phyloP scores from a whole-genome alignment of 53 echinoderm and acorn worm genomes.

The Pentamera pediparva region DNA sequence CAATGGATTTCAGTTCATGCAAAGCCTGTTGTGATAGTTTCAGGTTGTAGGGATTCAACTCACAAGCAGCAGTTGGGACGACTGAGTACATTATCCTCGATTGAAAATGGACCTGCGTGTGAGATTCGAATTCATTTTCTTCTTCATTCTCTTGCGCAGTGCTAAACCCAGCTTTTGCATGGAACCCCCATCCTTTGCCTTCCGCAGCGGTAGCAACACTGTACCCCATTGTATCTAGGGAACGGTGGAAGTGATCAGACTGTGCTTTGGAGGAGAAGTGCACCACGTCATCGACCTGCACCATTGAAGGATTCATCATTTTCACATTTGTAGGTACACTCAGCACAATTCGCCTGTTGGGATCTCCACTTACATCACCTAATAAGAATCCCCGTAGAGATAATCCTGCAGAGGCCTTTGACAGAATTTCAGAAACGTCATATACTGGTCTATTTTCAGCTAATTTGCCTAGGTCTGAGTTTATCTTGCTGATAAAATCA shows the following conservation, averaged over 20 bases:
- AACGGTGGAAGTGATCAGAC: constrained; percentile 35
- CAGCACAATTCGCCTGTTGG: constrained; percentile 19
- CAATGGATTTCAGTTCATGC: constrained; percentile 21
- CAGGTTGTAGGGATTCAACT: constrained; percentile 26
- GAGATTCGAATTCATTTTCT: constrained; percentile 7
- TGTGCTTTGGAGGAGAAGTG: constrained; percentile 26
- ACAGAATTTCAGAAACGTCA: constrained; percentile 24
- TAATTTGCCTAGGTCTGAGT: constrained; percentile 11
- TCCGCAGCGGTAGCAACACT: constrained; percentile 16
- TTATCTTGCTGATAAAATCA: constrained; percentile 15
- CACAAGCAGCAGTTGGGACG: constrained; percentile 31
- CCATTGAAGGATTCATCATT: constrained; percentile 27
- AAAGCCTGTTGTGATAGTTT: constrained; percentile 27
- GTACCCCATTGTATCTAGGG: constrained; percentile 36
- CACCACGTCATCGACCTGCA: constrained; percentile 15
- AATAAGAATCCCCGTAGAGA: constrained; percentile 22
- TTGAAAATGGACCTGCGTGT: constrained; percentile 28
- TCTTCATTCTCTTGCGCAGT: constrained; percentile 9
- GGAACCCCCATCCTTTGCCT: constrained; percentile 1
- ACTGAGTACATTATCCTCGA: constrained; percentile 30
- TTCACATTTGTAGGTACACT: constrained; percentile 14
- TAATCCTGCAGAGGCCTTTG: constrained; percentile 34
- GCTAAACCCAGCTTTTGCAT: neutral
- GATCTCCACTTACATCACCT: constrained; percentile 11
- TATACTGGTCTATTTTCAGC: constrained; percentile 19